Evolutionary conservation across 2,888 invertebrate genomes (phyloP).

Genomic region (Agrochola lychnidis): DNA sequence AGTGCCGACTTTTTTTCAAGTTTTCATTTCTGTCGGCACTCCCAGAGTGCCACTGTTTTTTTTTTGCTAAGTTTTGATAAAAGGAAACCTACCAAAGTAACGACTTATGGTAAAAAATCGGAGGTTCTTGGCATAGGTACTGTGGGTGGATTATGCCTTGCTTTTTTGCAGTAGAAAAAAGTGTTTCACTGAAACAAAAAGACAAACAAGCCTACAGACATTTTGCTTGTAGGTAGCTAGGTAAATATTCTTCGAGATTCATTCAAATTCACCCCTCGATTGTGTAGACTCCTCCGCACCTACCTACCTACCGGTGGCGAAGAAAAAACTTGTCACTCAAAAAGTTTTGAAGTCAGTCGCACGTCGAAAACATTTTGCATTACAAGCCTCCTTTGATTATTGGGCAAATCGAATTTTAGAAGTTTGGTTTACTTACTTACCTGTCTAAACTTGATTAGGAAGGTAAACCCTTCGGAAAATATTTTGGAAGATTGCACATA

Average conservation of each 20-base stretch:
- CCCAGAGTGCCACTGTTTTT: no score
- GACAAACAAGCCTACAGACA: not conserved
- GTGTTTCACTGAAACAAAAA: not conserved
- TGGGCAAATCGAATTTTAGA: conserved; percentile 64
- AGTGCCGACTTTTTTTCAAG: no score
- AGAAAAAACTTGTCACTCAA: conserved; percentile 70
- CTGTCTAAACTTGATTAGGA: conserved; percentile 3
- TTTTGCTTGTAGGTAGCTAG: not conserved
- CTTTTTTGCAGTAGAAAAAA: no score
- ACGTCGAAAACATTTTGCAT: conserved; percentile 69
- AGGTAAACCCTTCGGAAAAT: conserved; percentile 20
- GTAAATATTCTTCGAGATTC: conserved; percentile 33
- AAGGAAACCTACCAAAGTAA: no score
- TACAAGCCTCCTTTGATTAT: conserved; percentile 67
- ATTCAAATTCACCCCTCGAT: conserved; percentile 70
- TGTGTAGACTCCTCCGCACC: conserved; percentile 11
- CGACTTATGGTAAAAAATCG: no score
- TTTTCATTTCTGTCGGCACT: no score
- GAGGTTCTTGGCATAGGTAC: no score
- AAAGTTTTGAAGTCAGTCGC: conserved; percentile 60
- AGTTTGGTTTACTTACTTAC: conserved; percentile 43
- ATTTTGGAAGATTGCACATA: not conserved
- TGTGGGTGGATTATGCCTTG: no score
- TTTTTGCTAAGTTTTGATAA: no score
- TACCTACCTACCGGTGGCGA: conserved; percentile 24